Evolutionary conservation across 92 coral and sea anemone genomes (phyloP).

Genomic region (Epizoanthus illoricatus): DNA sequence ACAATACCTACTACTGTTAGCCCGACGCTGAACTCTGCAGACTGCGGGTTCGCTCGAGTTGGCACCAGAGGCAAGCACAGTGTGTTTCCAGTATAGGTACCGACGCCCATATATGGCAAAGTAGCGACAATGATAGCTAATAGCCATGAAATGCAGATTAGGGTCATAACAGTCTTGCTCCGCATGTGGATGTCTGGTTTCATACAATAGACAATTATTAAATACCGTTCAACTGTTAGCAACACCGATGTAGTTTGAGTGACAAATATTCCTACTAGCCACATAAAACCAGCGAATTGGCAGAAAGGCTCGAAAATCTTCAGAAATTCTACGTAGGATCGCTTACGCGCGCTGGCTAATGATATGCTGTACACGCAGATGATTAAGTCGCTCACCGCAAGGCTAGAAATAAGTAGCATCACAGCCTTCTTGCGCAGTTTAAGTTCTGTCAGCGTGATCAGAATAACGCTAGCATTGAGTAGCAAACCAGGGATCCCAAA

Average conservation of each 20-base stretch:
- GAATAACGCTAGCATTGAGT: slow-evolving; percentile 21
- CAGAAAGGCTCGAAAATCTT: slow-evolving; percentile 39
- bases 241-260: slow-evolving; percentile 62
- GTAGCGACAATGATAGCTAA: slow-evolving; percentile 57
- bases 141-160: slow-evolving; percentile 48
- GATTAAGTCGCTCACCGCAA: slow-evolving; percentile 14
- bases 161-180: slow-evolving; percentile 12
- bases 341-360: slow-evolving; percentile 19
- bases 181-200: slow-evolving; percentile 54
- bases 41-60: slow-evolving; percentile 47
- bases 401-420: slow-evolving; percentile 14
- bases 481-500: slow-evolving; percentile 16
- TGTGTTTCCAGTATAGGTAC: slow-evolving; percentile 78
- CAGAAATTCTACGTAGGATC: slow-evolving; percentile 48
- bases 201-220: slow-evolving; percentile 70
- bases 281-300: slow-evolving; percentile 66
- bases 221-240: slow-evolving; percentile 69
- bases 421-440: slow-evolving; percentile 19
- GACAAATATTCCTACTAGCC: slow-evolving; percentile 65
- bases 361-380: slow-evolving; percentile 12
- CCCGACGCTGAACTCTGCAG: slow-evolving; percentile 60
- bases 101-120: slow-evolving; percentile 59
- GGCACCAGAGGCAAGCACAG: slow-evolving; percentile 83
- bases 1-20: slow-evolving; percentile 55
- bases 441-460: slow-evolving; percentile 5